phyloP scores from a whole-genome alignment of 2,113 vertebrate genomes.

The Ptychochromis oligacanthus region DNA sequence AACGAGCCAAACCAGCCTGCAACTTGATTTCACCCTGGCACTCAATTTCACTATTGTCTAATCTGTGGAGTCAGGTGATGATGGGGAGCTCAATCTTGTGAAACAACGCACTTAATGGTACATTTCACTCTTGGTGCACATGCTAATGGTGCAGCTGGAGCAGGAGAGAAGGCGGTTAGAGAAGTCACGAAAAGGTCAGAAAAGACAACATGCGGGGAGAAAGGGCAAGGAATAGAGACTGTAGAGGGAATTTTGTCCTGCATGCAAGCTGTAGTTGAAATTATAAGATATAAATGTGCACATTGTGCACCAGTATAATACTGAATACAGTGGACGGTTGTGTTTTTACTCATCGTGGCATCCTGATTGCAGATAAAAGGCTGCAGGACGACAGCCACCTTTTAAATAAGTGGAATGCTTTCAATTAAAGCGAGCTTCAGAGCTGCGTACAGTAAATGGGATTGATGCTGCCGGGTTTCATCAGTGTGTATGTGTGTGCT shows the following conservation, averaged over 20 bases:
- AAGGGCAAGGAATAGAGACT: fast-evolving
- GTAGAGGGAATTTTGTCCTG: neutral
- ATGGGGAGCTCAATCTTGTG: conserved; percentile 44
- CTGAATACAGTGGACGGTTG: neutral
- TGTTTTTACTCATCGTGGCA: neutral
- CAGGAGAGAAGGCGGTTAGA: neutral
- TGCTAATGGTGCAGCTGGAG: neutral
- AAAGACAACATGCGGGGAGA: neutral
- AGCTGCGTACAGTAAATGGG: conserved; percentile 40
- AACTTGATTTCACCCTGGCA: conserved; percentile 58
- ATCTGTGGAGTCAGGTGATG: conserved; percentile 62
- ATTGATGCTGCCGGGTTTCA: conserved; percentile 53
- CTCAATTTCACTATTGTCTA: conserved; percentile 55
- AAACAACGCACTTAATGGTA: conserved; percentile 19
- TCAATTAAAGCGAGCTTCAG: conserved; percentile 61
- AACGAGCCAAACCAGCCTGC: conserved; percentile 18
- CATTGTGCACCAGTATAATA: neutral
- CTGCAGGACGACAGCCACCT: conserved; percentile 14
- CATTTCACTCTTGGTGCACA: neutral
- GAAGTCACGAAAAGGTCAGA: conserved; percentile 25
- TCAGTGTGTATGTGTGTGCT: conserved; percentile 13
- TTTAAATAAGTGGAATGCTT: conserved; percentile 53
- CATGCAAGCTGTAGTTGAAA: neutral
- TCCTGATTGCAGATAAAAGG: conserved; percentile 26
- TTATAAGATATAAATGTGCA: neutral